Evolutionary conservation across 2,797 vertebrate genomes (phyloP), one percentile per base, ranked within the genome.

Genomic region (Typhlichthys eigenmanni): DNA sequence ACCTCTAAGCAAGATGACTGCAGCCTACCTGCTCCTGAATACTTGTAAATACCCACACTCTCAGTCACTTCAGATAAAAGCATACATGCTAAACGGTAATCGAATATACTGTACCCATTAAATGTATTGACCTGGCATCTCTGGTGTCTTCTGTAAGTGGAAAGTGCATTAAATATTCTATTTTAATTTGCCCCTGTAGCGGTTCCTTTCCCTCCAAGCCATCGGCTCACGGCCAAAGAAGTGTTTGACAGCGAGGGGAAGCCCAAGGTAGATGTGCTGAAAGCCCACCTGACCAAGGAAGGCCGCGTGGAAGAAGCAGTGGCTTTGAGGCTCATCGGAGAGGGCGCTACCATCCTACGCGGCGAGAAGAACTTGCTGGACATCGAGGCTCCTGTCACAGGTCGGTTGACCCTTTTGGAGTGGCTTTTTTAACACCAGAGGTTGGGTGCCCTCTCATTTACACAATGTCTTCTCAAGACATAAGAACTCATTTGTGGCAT

Each of bases 231-330:
- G 52, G 95, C 95, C 56, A 98, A 98, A 89, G 97, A 99, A 93
- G 96, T 98, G 84, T 99, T 99, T 68, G 97, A 99, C 91, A 94
- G 93, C 0, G 97, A 98, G 61, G 97, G 96, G 67, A 98, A 96
- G 82, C 97, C 97, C 64, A 95, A 97, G 75, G 97, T 99, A 89
- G 97, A 98, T 71, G 92, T 99, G 85, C 93, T 99, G 87, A 99
- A 99, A 91, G 96, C 94, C 58, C 97, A 99, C 84, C 95, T 99
- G 78, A 98, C 97, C 91, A 99, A 99, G 87, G 97, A 99, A 80
- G 97, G 97, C 16, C 94, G 97, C 0, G 95, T 99, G 90, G 97
- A 99, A 81, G 97, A 99, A 79, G 88, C 92, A 0, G 97, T 98
- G 13, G 95, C 97, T 2, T 91, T 98, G 78, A 92, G 96, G 91